These are phyloP conservation scores for Listronotus oregonensis DNA, from an alignment of 1,140 invertebrate species.

Conservation along the genomic window DNA sequence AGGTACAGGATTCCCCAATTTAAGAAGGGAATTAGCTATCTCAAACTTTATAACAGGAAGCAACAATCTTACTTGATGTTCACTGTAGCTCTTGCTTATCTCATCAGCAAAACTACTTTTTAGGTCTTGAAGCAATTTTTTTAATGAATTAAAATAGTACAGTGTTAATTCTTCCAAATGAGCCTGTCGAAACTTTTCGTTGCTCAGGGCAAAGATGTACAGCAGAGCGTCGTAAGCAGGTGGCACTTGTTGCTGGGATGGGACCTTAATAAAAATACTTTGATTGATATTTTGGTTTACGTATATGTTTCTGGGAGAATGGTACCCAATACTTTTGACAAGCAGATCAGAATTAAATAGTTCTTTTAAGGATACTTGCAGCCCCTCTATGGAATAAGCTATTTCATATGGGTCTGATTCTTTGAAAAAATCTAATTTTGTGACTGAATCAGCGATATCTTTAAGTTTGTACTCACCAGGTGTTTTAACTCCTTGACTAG, in stretches of 20 bases:
- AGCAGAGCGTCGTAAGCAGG: constrained; percentile 16
- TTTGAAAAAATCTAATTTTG: neutral
- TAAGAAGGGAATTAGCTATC: neutral
- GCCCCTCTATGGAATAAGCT: neutral
- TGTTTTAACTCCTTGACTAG: neutral
- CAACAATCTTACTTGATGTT: neutral
- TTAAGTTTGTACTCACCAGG: neutral
- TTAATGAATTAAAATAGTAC: constrained; percentile 5
- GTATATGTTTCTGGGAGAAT: constrained; percentile 2
- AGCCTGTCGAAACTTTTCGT: constrained; percentile 20
- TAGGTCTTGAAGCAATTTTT: neutral
- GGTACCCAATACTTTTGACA: constrained; percentile 8
- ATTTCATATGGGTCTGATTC: neutral
- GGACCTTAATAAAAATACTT: constrained; percentile 6
- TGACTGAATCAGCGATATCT: neutral
- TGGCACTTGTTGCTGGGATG: neutral
- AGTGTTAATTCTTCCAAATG: constrained; percentile 11
- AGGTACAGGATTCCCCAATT: neutral
- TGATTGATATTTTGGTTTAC: neutral
- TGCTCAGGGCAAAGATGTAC: constrained; percentile 13
- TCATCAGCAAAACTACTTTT: neutral
- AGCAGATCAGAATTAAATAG: constrained; percentile 1
- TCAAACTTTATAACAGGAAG: constrained; percentile 13
- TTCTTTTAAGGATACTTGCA: constrained; percentile 12
- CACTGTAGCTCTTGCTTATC: neutral